phyloP scores from a whole-genome alignment of 2,797 vertebrate species.

The Molossus molossus region DNA sequence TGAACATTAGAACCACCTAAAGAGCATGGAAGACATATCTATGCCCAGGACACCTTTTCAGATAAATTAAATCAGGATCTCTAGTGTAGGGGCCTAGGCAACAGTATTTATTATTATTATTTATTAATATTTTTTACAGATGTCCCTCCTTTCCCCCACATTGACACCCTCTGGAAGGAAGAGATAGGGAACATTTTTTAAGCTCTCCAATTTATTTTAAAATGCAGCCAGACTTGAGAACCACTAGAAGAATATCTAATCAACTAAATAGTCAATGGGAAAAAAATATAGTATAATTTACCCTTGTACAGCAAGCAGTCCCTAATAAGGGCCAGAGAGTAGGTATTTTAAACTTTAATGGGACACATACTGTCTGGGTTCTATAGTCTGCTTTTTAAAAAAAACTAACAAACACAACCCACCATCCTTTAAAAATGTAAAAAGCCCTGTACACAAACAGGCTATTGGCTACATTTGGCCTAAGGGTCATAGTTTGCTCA shows the following conservation, averaged over 20 bases:
- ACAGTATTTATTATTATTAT: not conserved
- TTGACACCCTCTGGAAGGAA: too few relatives aligned
- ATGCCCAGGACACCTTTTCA: not conserved
- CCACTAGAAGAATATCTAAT: slow-evolving; percentile 10
- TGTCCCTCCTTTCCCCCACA: too few relatives aligned
- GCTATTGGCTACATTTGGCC: not conserved
- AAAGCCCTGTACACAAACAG: not conserved
- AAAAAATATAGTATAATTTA: slow-evolving; percentile 13
- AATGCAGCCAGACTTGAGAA: slow-evolving; percentile 59
- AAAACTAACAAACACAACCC: not conserved
- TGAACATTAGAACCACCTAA: not conserved
- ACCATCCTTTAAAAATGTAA: slow-evolving; percentile 37
- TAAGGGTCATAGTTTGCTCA: not conserved
- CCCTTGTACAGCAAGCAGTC: not conserved
- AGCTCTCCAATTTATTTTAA: slow-evolving; percentile 51
- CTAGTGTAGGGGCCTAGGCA: not conserved
- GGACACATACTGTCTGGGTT: not conserved
- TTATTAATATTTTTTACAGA: too few relatives aligned
- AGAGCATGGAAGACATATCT: not conserved
- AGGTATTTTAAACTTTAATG: slow-evolving; percentile 45
- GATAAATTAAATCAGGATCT: not conserved
- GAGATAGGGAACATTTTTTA: slow-evolving; percentile 1
- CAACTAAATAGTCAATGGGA: not conserved
- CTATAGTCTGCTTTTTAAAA: not conserved
- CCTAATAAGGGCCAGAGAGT: not conserved